Evolutionary conservation across 2,888 invertebrate species (phyloP).

Genomic region (Eilema caniola): DNA sequence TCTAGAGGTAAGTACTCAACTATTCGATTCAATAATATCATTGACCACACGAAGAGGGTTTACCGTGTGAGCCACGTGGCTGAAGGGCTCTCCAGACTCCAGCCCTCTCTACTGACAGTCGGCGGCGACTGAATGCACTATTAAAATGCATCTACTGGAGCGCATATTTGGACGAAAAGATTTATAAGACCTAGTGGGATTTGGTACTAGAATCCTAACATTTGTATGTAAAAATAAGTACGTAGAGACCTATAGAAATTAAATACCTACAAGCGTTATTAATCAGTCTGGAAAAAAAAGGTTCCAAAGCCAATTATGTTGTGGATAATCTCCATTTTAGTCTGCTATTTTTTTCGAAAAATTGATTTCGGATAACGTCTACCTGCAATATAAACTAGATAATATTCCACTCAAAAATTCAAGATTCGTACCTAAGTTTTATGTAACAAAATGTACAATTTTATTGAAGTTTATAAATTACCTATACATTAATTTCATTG

Average conservation of each 20-base stretch:
- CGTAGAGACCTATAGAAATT: no score
- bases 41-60: conserved; percentile 11
- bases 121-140: conserved; percentile 10
- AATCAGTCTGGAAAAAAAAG: no score
- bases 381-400: no score
- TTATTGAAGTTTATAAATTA: not conserved
- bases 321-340: no score
- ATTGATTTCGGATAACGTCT: no score
- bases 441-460: not conserved
- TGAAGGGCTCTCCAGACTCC: not conserved
- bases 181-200: not conserved
- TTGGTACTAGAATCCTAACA: no score
- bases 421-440: no score
- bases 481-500: not conserved
- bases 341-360: no score
- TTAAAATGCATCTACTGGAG: conserved; percentile 2
- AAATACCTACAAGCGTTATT: no score
- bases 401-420: no score
- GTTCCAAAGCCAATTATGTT: no score
- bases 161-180: not conserved
- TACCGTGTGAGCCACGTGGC: not conserved
- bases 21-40: conserved; percentile 9
- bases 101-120: conserved; percentile 10
- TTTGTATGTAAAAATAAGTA: not conserved
- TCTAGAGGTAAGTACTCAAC: not conserved